Evolutionary conservation across 1,140 invertebrate species (phyloP), one percentile per base, ranked within the genome.

Genomic region (Frieseomelitta varia): DNA sequence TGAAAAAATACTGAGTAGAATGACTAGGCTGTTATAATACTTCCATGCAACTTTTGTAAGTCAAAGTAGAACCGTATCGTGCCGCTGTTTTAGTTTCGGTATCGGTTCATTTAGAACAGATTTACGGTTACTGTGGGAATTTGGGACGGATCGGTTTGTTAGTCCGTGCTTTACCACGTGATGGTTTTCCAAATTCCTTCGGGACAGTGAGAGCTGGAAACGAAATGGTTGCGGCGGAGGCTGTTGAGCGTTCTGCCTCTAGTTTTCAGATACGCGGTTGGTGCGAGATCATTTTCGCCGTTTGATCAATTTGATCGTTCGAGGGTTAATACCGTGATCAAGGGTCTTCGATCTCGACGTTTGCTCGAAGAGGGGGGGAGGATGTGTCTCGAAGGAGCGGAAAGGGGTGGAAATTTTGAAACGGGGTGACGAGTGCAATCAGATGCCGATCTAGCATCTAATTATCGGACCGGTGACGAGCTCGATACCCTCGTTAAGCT

Each of bases 401-500:
- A 39, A 39, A 39, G 39, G 39, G 39, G 58, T 27, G 68, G 61
- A 61, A 86, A 80, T 78, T 83, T 78, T 71, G 81, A 78, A 83
- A 83, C 74, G 67, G 77, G 74, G 53, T 51, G 81, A 76, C 81
- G 65, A 58, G 39, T 63, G 81, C 21, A 61, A 83, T 83, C 81
- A 61, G 65, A 83, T 39, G 34, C 55, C 21, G 19, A 39, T 30
- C 53, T n/a, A n/a, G 74, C 74, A 55, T 78, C 65, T 83, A 78
- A 83, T 83, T 83, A 83, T 83, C 81, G 81, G 67, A 15, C 21
- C 1, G 27, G 55, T 83, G 78, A 83, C 67, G 75, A 83, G 81
- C 81, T 34, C 74, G 74, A 78, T 83, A 55, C 8, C 75, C 81
- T 78, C 75, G 75, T 83, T 83, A 78, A 77, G 74, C 55, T 12